These are phyloP conservation scores for Zeuzera pyrina DNA, from an alignment of 2,888 invertebrate genomes.

Conservation along the genomic window DNA sequence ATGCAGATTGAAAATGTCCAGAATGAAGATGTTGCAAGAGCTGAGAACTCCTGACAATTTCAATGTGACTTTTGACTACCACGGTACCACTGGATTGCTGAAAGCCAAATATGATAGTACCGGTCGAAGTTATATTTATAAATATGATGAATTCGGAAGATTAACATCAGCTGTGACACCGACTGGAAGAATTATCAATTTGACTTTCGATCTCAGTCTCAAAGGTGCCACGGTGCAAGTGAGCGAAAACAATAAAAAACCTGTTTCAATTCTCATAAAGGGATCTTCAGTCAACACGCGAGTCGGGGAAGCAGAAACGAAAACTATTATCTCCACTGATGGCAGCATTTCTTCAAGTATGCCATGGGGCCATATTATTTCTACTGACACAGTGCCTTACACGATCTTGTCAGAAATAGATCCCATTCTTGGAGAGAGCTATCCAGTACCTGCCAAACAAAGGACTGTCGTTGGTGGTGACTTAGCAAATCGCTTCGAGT, in stretches of 20 bases:
- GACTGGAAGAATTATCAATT: slow-evolving; percentile 92
- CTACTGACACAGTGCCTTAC: slow-evolving; percentile 93
- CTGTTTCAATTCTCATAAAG: slow-evolving; percentile 89
- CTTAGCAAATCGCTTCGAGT: slow-evolving; percentile 93
- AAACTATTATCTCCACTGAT: slow-evolving; percentile 85
- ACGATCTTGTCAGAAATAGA: slow-evolving; percentile 91
- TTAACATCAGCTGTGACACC: slow-evolving; percentile 93
- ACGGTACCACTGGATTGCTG: slow-evolving; percentile 90
- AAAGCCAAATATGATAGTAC: slow-evolving; percentile 92
- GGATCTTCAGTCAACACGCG: slow-evolving; percentile 88
- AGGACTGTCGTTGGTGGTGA: slow-evolving; percentile 92
- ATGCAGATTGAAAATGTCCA: slow-evolving; percentile 90
- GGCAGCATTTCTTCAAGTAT: slow-evolving; percentile 86
- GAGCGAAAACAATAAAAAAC: slow-evolving; percentile 86
- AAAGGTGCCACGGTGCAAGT: slow-evolving; percentile 92
- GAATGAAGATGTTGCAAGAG: slow-evolving; percentile 93
- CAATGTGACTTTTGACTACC: slow-evolving; percentile 94
- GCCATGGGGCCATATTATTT: slow-evolving; percentile 90
- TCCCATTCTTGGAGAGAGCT: slow-evolving; percentile 90
- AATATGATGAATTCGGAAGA: slow-evolving; percentile 95
- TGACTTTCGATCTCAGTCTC: slow-evolving; percentile 90
- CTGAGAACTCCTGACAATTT: slow-evolving; percentile 94
- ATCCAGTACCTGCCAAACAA: slow-evolving; percentile 93
- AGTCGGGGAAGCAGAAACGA: slow-evolving; percentile 86
- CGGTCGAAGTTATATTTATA: slow-evolving; percentile 92